These are phyloP conservation scores for Ptychadena robeensis DNA, from an alignment of 2,797 vertebrate genomes.

Conservation along the genomic window DNA sequence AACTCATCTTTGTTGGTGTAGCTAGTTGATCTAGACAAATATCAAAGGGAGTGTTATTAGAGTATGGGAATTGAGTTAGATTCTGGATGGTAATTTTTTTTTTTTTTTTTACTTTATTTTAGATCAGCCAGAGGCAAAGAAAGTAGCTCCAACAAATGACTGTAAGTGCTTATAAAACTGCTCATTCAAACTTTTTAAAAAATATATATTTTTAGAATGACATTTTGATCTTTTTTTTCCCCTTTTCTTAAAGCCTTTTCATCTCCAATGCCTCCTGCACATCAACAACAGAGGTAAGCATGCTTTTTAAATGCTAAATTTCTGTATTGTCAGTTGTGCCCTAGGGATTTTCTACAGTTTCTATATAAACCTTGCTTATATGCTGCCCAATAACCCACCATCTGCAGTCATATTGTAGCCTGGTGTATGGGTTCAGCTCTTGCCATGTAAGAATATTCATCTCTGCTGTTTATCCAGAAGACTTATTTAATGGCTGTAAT, in stretches of 20 bases:
- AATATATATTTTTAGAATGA: too few relatives aligned
- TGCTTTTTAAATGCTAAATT: background rate
- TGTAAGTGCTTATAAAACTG: conserved; percentile 80
- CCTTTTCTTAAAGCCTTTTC: conserved; percentile 82
- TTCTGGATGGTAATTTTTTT: background rate
- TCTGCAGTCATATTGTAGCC: too few relatives aligned
- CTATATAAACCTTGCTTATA: too few relatives aligned
- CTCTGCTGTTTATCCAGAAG: too few relatives aligned
- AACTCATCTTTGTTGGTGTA: too few relatives aligned
- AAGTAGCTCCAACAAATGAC: conserved; percentile 94
- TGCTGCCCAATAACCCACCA: too few relatives aligned
- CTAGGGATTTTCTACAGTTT: too few relatives aligned
- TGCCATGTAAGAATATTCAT: too few relatives aligned
- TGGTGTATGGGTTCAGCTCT: too few relatives aligned
- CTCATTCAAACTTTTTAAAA: background rate
- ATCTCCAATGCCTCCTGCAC: conserved; percentile 86
- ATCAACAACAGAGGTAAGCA: conserved; percentile 87
- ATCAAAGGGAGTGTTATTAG: too few relatives aligned
- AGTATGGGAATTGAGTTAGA: background rate
- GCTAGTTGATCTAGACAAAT: background rate
- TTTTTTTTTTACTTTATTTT: conserved; percentile 65
- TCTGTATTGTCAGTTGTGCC: background rate
- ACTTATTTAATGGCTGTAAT: too few relatives aligned
- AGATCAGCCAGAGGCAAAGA: conserved; percentile 99
- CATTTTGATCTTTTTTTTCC: background rate